Conservation (phyloP, 2,797 vertebrate genomes). For the Rhinoraja longicauda region DNA sequence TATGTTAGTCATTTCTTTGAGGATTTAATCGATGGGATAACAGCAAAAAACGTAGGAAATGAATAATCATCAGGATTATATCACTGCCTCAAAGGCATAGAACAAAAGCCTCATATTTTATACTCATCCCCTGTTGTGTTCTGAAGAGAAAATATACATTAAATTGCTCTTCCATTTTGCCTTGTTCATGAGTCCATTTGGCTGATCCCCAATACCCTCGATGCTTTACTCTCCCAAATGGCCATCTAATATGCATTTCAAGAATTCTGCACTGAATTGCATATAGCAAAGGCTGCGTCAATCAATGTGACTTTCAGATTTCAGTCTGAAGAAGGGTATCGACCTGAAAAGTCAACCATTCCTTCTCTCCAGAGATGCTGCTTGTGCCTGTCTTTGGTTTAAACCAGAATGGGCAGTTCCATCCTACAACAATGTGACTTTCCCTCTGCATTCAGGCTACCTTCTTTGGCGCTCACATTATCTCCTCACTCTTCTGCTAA, state of each 20-base stretch:
- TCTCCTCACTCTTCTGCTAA: neutral
- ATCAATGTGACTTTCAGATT: neutral
- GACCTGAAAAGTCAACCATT: too few species aligned
- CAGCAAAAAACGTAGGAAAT: neutral
- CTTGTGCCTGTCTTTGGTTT: too few species aligned
- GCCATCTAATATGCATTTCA: neutral
- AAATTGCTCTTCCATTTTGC: neutral
- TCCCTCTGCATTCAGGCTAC: neutral
- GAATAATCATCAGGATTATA: neutral
- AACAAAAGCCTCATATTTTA: neutral
- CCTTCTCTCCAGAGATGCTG: too few species aligned
- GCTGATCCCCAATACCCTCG: neutral
- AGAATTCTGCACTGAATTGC: neutral
- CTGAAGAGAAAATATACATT: neutral
- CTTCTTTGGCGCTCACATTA: neutral
- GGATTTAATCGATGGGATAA: neutral
- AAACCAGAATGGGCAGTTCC: too few species aligned
- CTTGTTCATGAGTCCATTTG: neutral
- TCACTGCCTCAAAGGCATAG: neutral
- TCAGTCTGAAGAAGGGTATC: too few species aligned
- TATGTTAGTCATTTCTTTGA: neutral
- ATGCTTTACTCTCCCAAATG: neutral
- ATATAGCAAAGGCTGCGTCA: neutral
- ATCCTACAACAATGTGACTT: neutral
- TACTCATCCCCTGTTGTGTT: neutral